A percentile compares a stretch with the other conserved stretches of the same genome.
phyloP scores from a whole-genome alignment of 2,113 vertebrate species.

The Aramus guarauna region DNA sequence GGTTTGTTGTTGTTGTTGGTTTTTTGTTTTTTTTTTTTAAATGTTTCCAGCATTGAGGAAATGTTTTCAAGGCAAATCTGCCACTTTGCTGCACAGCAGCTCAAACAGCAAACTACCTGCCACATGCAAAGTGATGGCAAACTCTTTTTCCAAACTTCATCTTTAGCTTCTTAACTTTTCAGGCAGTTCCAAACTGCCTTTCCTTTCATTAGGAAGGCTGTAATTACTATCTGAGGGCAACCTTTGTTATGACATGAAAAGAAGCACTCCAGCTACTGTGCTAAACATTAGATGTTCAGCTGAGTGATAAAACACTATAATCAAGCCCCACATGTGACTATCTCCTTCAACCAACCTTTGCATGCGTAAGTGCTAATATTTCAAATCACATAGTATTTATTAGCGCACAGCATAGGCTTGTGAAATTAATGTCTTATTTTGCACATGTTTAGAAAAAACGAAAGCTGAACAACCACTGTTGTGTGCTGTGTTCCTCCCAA shows the following conservation, averaged over 20 bases:
- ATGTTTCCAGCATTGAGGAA: neutral
- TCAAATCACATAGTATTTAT: neutral
- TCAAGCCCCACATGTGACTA: constrained; percentile 23
- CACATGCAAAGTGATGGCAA: neutral
- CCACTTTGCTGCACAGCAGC: neutral
- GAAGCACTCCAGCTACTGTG: constrained; percentile 21
- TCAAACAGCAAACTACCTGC: neutral
- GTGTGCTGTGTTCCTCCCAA: neutral
- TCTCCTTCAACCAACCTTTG: neutral
- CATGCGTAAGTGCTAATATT: neutral
- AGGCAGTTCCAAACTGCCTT: constrained; percentile 21
- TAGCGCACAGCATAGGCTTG: neutral
- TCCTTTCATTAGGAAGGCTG: constrained; percentile 33
- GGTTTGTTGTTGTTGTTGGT: neutral
- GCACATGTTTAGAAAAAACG: neutral
- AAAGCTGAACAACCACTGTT: neutral
- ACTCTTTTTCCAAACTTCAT: neutral
- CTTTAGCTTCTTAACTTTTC: neutral
- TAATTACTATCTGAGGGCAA: constrained; percentile 56
- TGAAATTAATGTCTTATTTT: neutral
- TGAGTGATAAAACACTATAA: constrained; percentile 64
- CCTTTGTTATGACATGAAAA: constrained; percentile 50
- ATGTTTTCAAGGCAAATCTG: neutral
- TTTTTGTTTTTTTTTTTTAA: neutral
- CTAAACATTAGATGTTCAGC: constrained; percentile 5